A percentile compares a stretch with the other conserved stretches of the same genome.
phyloP scores from a whole-genome alignment of 1,140 invertebrate genomes.

The Bombus turneri region DNA sequence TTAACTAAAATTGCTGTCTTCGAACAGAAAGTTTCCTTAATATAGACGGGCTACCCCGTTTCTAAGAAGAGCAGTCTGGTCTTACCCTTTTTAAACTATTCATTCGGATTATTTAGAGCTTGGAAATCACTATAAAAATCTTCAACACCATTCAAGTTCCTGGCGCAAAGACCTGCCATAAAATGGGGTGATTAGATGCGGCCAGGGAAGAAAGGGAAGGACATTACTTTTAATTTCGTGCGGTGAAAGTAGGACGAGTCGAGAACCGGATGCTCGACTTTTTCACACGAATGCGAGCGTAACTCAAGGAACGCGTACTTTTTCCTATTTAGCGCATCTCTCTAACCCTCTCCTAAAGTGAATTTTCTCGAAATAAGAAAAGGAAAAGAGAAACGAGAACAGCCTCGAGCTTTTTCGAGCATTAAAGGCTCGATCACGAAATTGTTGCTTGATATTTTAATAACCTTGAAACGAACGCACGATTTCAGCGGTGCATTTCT shows the following conservation, averaged over 20 bases:
- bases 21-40: background rate
- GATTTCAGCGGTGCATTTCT: background rate
- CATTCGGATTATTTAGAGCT: too few relatives aligned
- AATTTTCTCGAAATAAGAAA: background rate
- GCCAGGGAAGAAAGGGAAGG: background rate
- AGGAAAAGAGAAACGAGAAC: background rate
- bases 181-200: conserved; percentile 19
- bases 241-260: conserved; percentile 2
- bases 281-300: conserved; percentile 17
- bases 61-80: background rate
- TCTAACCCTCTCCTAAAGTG: background rate
- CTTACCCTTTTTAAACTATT: background rate
- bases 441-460: background rate
- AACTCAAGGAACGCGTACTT: conserved; percentile 7
- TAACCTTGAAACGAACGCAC: background rate
- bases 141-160: background rate
- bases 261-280: conserved; percentile 28
- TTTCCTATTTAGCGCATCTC: background rate
- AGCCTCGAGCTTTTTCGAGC: background rate
- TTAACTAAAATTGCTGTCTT: too few relatives aligned
- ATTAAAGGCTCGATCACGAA: background rate
- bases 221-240: conserved; percentile 38
- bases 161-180: background rate
- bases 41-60: background rate
- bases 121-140: background rate